phyloP scores from a whole-genome alignment of 2,888 invertebrate genomes.

The Yponomeuta evonymella region DNA sequence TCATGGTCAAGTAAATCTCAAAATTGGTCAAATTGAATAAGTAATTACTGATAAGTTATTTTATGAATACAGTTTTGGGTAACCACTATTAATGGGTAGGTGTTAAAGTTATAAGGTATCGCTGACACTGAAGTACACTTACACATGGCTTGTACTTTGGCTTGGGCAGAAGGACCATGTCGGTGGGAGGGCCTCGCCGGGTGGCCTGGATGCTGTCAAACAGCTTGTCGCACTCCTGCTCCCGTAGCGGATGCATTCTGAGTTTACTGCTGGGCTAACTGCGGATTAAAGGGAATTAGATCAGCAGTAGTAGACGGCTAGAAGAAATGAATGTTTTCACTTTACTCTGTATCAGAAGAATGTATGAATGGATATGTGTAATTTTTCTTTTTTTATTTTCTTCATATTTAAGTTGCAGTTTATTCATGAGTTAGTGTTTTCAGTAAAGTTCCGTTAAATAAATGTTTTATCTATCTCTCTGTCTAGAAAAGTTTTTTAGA shows the following conservation, averaged over 20 bases:
- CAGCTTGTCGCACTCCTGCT: neutral
- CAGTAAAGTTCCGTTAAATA: no score
- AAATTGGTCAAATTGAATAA: no score
- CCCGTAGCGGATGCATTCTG: neutral
- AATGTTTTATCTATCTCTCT: no score
- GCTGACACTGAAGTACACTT: neutral
- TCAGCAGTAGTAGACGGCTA: neutral
- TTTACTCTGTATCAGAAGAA: neutral
- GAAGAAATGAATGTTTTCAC: neutral
- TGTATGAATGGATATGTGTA: neutral
- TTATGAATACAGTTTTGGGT: no score
- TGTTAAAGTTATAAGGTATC: no score
- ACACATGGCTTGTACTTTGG: neutral
- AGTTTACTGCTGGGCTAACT: neutral
- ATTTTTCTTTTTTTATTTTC: neutral
- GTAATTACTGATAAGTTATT: no score
- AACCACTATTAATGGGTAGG: no score
- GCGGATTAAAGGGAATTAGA: no score
- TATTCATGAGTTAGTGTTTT: no score
- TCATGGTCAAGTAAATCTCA: no score
- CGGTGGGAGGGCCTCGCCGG: neutral
- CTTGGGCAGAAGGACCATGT: neutral
- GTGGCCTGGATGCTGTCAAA: neutral
- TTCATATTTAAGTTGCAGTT: no score
- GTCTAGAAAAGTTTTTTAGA: no score